phyloP scores from a whole-genome alignment of 2,888 invertebrate species.

The Ceramica pisi region DNA sequence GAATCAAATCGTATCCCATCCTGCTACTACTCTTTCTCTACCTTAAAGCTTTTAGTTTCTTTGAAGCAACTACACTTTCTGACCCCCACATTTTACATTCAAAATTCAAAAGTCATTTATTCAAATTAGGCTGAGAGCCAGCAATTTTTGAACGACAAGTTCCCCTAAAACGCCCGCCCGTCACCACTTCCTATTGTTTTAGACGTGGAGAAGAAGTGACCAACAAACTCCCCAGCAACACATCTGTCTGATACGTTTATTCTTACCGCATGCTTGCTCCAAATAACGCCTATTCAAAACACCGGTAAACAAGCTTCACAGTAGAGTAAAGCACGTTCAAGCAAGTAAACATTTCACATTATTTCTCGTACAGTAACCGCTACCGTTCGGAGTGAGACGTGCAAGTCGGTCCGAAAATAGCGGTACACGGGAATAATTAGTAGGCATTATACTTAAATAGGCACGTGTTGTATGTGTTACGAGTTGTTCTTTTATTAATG shows the following conservation, averaged over 20 bases:
- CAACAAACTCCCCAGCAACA: too few species aligned
- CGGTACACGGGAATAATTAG: conserved; percentile 68
- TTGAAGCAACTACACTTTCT: not conserved
- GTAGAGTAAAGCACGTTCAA: conserved; percentile 52
- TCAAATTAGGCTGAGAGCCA: too few species aligned
- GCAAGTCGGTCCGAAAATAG: conserved; percentile 63
- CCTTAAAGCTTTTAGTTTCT: not conserved
- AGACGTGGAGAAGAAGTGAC: too few species aligned
- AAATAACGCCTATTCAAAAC: conserved; percentile 35
- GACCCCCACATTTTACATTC: not conserved
- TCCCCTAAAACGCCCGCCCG: too few species aligned
- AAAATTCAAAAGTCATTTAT: too few species aligned
- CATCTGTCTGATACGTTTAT: too few species aligned
- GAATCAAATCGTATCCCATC: too few species aligned
- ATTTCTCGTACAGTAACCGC: conserved; percentile 62
- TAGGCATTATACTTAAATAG: conserved; percentile 57
- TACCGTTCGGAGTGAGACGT: conserved; percentile 60
- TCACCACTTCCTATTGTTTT: too few species aligned
- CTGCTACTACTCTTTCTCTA: too few species aligned
- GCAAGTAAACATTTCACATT: conserved; percentile 59
- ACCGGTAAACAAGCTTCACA: conserved; percentile 24
- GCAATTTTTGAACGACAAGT: too few species aligned
- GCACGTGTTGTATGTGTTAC: conserved; percentile 49
- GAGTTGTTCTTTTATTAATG: conserved; percentile 34
- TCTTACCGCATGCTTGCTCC: conserved; percentile 1